phyloP scores from a whole-genome alignment of 2,797 vertebrate genomes.

The Gallinago stenura region DNA sequence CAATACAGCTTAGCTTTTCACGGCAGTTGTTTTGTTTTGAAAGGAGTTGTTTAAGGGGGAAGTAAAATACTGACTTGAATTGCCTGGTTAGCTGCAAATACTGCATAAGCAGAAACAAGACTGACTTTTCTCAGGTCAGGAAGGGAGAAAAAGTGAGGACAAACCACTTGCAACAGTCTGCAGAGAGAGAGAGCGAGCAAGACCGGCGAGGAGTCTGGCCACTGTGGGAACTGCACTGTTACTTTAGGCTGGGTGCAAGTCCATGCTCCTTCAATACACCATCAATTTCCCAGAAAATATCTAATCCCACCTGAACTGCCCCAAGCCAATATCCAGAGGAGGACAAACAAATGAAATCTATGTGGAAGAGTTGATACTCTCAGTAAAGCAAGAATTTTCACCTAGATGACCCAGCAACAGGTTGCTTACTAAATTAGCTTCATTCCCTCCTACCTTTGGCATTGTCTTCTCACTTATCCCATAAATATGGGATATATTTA shows the following conservation, averaged over 20 bases:
- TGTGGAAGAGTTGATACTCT: not conserved
- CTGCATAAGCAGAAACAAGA: not conserved
- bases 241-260: not conserved
- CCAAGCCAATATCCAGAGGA: not conserved
- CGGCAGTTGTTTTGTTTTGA: not conserved
- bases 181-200: rapidly evolving
- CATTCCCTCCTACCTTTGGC: not conserved
- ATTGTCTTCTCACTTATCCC: not conserved
- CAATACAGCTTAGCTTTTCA: not conserved
- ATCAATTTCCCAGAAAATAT: not conserved
- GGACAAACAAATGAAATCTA: not conserved
- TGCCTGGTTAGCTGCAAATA: not conserved
- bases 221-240: not conserved
- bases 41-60: not conserved
- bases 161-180: not conserved
- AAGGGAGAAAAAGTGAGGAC: not conserved
- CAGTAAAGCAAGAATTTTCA: not conserved
- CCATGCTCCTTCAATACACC: not conserved
- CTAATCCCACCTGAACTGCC: not conserved
- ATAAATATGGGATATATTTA: not conserved
- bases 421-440: not conserved
- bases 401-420: not conserved
- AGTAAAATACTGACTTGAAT: not conserved
- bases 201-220: not conserved
- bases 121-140: not conserved